phyloP scores from a whole-genome alignment of 2,113 vertebrate species.

The Corythaeola cristata region DNA sequence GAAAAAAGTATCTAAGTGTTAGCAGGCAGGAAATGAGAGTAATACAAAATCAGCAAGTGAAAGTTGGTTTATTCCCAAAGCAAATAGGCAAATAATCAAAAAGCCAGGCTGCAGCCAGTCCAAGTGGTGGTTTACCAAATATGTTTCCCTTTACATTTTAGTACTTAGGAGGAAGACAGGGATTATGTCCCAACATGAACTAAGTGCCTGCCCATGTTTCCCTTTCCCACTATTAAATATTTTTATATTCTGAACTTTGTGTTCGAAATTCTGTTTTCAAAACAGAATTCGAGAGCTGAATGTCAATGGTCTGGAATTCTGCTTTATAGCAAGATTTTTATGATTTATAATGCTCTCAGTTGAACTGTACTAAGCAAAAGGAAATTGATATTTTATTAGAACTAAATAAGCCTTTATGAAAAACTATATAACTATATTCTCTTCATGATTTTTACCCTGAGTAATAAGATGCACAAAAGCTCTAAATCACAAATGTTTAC shows the following conservation, averaged over 20 bases:
- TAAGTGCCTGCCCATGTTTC: conserved; percentile 5
- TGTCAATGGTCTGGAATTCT: conserved; percentile 28
- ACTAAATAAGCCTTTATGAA: conserved; percentile 32
- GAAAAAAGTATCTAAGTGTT: conserved; percentile 51
- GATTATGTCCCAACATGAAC: conserved; percentile 13
- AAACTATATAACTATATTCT: background rate
- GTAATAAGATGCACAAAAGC: conserved; percentile 2
- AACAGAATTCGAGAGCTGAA: conserved; percentile 26
- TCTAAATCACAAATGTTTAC: background rate
- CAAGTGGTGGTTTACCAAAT: conserved; percentile 26
- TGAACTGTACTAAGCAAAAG: conserved; percentile 34
- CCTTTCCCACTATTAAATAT: conserved; percentile 37
- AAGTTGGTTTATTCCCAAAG: conserved; percentile 34
- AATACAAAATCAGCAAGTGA: background rate
- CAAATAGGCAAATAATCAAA: conserved; percentile 55
- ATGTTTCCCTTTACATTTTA: conserved; percentile 8
- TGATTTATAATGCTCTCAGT: conserved; percentile 37
- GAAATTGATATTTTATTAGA: conserved; percentile 47
- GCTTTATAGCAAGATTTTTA: conserved; percentile 34
- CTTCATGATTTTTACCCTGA: background rate
- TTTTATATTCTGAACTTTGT: conserved; percentile 40
- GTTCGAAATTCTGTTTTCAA: conserved; percentile 43
- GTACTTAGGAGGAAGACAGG: background rate
- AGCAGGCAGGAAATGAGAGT: conserved; percentile 42
- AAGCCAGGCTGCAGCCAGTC: conserved; percentile 22